Base-by-base conservation (phyloP, 2,888 invertebrate genomes). In the Lordiphosa fenestrarum region DNA sequence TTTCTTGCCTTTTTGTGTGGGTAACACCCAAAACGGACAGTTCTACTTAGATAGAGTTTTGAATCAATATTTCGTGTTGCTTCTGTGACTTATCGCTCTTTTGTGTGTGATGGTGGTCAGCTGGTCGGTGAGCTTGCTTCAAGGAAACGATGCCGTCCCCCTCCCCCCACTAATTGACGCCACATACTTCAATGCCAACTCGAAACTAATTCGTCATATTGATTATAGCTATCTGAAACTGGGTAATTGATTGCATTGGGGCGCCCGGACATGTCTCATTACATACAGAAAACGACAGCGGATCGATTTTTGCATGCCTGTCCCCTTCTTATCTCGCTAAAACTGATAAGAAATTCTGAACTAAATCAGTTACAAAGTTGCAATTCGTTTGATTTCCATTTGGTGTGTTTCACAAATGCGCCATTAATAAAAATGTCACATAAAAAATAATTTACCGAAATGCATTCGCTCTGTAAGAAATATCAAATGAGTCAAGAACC, bases 261-360 rank as follows among this genome's bases (percentile, higher is more conserved):
- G 50, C 21, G 21, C 21, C 30, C 40, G 65, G 46, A 76, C 72
- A 67, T 57, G 65, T 70, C 67, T 44, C 82, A 73, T 81, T 73
- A 74, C 53, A 60, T 21, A 57, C 42, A 42, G 12, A 30, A 60
- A 66, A 49, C 58, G 78, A 74, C 78, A 80, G 66, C 81, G 83
- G 85, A 80, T 80, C 78, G 78, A 80, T 80, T 80, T 80, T 85
- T 83, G 81, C 85, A 80, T 83, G 76, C 57, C 62, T 15, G 15
- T 2, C 57, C 15, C 35, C 30, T 2, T 19, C 57, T 66, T 70
- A 65, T 70, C 73, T 64, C 10, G 3, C 12, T 33, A 35, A 38
- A 15, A n/a, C 54, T 47, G 60, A 60, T 60, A 60, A 64, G 54
- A 30, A 46, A 40, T 63, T 36, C 40, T 7, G 40, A 40, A 41